Evolutionary conservation across 2,797 vertebrate species (phyloP).

Genomic region (Poeciliopsis presidionis): DNA sequence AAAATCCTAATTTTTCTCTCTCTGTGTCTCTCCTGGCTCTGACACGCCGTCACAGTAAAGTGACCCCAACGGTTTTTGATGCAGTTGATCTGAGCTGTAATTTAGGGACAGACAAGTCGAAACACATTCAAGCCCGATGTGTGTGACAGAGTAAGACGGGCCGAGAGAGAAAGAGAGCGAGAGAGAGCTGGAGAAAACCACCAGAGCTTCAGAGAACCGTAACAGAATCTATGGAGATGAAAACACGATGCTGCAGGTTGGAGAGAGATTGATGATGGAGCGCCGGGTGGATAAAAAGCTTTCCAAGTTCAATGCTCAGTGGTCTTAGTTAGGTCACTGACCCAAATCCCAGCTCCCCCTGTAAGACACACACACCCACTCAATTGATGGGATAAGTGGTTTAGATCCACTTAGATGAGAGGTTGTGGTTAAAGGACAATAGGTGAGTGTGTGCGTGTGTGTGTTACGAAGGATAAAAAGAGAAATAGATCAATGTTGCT

Average conservation of each 20-base stretch:
- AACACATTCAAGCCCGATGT: background rate
- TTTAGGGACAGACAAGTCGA: background rate
- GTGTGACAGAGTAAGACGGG: background rate
- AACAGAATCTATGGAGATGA: constrained; percentile 58
- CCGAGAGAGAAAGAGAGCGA: background rate
- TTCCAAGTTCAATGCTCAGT: constrained; percentile 55
- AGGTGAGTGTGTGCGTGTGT: constrained; percentile 19
- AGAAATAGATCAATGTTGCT: constrained; percentile 58
- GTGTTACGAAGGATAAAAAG: constrained; percentile 11
- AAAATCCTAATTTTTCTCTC: no score
- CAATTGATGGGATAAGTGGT: constrained; percentile 61
- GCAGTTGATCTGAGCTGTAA: background rate
- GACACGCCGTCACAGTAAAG: no score
- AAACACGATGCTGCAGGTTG: constrained; percentile 59
- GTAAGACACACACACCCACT: constrained; percentile 1
- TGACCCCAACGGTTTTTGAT: background rate
- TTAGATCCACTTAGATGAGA: constrained; percentile 60
- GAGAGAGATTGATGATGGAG: constrained; percentile 52
- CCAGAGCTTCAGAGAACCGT: constrained; percentile 23
- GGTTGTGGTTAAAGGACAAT: constrained; percentile 50
- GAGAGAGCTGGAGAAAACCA: background rate
- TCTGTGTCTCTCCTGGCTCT: no score
- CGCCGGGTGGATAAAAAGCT: constrained; percentile 58
- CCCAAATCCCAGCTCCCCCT: constrained; percentile 22
- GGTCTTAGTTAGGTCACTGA: constrained; percentile 51